Evolutionary conservation across 2,888 invertebrate genomes (phyloP), one percentile per base, ranked within the genome.

Genomic region (Aporophyla nigra): DNA sequence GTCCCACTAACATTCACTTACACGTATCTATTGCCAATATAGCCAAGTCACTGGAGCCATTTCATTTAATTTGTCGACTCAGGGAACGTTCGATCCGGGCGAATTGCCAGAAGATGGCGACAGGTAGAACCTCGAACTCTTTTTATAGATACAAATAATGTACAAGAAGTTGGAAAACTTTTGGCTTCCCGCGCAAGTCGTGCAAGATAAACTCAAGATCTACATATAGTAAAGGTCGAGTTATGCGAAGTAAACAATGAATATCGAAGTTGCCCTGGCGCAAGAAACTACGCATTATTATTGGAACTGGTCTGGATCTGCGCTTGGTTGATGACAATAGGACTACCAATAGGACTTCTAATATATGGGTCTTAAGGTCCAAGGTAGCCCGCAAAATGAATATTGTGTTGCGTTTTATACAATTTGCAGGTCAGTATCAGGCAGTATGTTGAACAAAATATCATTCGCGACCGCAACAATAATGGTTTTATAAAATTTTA

Each of bases 21-120:
- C 62, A 56, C 67, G 65, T 76, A 71, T 81, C 71, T 79, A 71
- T 84, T 77, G 70, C 61, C 78, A 86, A 74, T 76, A 69, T 58
- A 61, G 80, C 71, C 53, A 63, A 74, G 70, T 78, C 71, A 78
- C 78, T 69, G 69, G 9, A 61, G 67, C 71, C 58, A 66, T 78
- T 76, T 62, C 53, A 58, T 78, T 70, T 67, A 71, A 76, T 77
- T 80, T 66, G 53, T 74, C 68, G 65, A 66, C 49, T 70, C 65
- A 27, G 62, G 49, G 46, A n/a, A 66, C 51, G 40, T 65, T 56
- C 40, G 53, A 53, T 54, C 53, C 43, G 6, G 74, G 86, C 78
- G 63, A 67, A 62, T 59, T 78, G 80, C 74, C 84, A 80, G 74
- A 71, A 76, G 24, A 65, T 74, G 56, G 49, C 16, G 58, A 66